These are phyloP conservation scores for Linyphia triangularis DNA, from an alignment of 2,888 invertebrate species.

Conservation along the genomic window DNA sequence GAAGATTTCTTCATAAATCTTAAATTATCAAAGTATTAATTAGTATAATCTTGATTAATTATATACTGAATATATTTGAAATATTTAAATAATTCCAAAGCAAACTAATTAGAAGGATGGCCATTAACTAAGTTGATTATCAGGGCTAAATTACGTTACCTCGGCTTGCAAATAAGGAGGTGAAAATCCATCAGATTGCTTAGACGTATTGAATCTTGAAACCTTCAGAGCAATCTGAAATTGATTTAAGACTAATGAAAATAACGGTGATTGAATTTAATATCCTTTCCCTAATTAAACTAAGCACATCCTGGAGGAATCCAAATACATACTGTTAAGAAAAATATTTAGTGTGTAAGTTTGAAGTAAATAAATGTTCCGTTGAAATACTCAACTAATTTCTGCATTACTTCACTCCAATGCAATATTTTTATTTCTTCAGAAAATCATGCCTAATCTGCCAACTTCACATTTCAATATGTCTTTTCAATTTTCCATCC, in stretches of 20 bases:
- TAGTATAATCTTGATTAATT: neutral
- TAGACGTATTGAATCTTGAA: neutral
- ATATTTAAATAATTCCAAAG: neutral
- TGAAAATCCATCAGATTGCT: neutral
- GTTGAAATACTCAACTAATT: no score
- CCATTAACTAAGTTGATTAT: neutral
- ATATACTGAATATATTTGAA: neutral
- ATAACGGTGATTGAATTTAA: neutral
- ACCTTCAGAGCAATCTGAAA: constrained; percentile 3
- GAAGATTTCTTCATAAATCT: neutral
- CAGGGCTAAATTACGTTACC: neutral
- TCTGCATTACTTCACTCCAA: no score
- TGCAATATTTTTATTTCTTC: no score
- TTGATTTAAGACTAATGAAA: neutral
- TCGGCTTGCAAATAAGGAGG: neutral
- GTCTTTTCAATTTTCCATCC: no score
- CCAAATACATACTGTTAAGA: no score
- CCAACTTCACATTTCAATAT: no score
- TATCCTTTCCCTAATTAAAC: neutral
- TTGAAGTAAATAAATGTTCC: no score
- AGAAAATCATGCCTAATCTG: no score
- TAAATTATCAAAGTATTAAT: neutral
- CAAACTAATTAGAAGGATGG: neutral
- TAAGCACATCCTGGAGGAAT: neutral
- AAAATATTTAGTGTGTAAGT: no score